Conservation (phyloP, 1,140 invertebrate species). For the Chionoecetes opilio region DNA sequence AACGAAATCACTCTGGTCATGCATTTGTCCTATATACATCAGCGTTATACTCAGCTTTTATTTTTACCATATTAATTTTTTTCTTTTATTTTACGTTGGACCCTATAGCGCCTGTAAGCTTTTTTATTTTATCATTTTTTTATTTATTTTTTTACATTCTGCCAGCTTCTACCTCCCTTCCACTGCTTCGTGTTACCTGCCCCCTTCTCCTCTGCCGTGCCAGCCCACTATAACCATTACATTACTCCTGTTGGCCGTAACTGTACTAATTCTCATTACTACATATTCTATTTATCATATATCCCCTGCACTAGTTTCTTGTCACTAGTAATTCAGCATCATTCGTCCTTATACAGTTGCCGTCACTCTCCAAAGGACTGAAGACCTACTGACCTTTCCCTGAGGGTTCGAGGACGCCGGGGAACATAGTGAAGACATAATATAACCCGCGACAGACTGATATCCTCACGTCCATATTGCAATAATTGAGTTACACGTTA, state of each 20-base stretch:
- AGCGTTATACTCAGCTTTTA: too few relatives aligned
- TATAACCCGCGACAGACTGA: background rate
- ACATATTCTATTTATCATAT: background rate
- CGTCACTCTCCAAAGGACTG: background rate
- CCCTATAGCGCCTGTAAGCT: too few relatives aligned
- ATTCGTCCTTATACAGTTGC: background rate
- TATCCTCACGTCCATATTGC: background rate
- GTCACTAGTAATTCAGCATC: background rate
- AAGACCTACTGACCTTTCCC: background rate
- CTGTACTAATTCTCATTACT: background rate
- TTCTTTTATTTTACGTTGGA: too few relatives aligned
- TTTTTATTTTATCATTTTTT: too few relatives aligned
- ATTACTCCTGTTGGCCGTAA: background rate
- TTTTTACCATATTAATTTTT: too few relatives aligned
- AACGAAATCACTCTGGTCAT: background rate
- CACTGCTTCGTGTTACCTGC: background rate
- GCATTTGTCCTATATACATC: too few relatives aligned
- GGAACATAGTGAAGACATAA: background rate
- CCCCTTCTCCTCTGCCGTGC: background rate
- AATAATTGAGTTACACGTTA: background rate
- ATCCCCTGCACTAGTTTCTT: background rate
- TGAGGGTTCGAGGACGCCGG: background rate
- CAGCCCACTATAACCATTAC: background rate
- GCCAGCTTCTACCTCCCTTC: too few relatives aligned
- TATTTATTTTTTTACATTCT: too few relatives aligned